Conservation (phyloP, 2,113 vertebrate genomes). For the Seriola dumerili region DNA sequence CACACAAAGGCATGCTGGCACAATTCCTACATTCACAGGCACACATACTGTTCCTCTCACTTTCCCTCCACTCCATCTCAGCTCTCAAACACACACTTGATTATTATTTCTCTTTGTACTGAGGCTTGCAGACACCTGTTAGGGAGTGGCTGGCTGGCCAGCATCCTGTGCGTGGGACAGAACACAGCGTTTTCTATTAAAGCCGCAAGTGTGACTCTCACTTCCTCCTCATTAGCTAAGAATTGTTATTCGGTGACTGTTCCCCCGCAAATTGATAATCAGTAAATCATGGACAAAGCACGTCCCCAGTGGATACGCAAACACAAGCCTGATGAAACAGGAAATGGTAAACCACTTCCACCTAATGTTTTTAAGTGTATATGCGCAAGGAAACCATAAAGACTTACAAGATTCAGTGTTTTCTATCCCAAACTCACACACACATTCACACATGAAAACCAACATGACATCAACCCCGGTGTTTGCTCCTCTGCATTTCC, state of each 20-base stretch:
- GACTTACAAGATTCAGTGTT: no score
- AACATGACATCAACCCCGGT: slow-evolving; percentile 52
- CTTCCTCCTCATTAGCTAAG: slow-evolving; percentile 40
- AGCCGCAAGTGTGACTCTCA: slow-evolving; percentile 46
- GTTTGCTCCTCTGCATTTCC: slow-evolving; percentile 38
- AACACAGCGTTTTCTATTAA: slow-evolving; percentile 47
- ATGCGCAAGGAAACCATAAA: background rate
- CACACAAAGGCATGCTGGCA: slow-evolving; percentile 36
- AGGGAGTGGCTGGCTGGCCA: slow-evolving; percentile 35
- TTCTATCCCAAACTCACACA: slow-evolving; percentile 5
- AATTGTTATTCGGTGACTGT: slow-evolving; percentile 16
- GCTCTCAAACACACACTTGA: background rate
- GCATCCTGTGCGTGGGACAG: slow-evolving; percentile 41
- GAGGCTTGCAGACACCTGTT: slow-evolving; percentile 53
- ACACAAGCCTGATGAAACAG: slow-evolving; percentile 27
- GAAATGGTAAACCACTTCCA: slow-evolving; percentile 14
- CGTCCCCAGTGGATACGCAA: slow-evolving; percentile 6
- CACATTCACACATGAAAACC: slow-evolving; percentile 23
- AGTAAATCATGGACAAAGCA: slow-evolving; percentile 15
- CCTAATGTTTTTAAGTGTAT: background rate
- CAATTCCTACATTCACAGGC: slow-evolving; percentile 4
- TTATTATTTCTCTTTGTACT: slow-evolving; percentile 9
- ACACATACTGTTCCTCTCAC: slow-evolving; percentile 18
- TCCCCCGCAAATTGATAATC: slow-evolving; percentile 18
- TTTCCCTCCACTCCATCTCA: background rate